phyloP scores from a whole-genome alignment of 2,113 vertebrate species.

The Dipodomys merriami region DNA sequence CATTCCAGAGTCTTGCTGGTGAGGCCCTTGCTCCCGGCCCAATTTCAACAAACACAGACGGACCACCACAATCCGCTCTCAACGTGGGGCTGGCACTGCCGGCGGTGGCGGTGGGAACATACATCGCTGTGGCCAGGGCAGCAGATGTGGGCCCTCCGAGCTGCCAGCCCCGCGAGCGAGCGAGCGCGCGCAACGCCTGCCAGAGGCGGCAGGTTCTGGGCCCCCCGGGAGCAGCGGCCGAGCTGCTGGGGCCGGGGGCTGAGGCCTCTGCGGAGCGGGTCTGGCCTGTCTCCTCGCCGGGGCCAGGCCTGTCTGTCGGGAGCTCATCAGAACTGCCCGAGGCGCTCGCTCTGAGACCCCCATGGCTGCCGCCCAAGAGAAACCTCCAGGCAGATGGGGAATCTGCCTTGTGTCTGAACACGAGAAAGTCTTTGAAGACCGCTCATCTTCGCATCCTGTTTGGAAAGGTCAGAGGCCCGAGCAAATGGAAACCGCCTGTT shows the following conservation, averaged over 20 bases:
- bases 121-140: slow-evolving; percentile 81
- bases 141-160: slow-evolving; percentile 85
- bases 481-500: slow-evolving; percentile 24
- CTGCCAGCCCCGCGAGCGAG: slow-evolving; percentile 64
- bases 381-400: slow-evolving; percentile 62
- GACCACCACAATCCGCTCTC: slow-evolving; percentile 88
- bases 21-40: slow-evolving; percentile 86
- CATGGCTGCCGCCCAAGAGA: slow-evolving; percentile 43
- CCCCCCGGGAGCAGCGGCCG: background rate
- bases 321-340: background rate
- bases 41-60: slow-evolving; percentile 89
- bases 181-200: slow-evolving; percentile 34
- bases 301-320: background rate
- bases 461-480: slow-evolving; percentile 15
- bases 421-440: slow-evolving; percentile 54
- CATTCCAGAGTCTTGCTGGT: slow-evolving; percentile 88
- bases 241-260: background rate
- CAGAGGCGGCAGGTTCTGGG: slow-evolving; percentile 72
- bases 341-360: background rate
- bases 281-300: slow-evolving; percentile 34
- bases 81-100: slow-evolving; percentile 86
- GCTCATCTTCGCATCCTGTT: slow-evolving; percentile 56
- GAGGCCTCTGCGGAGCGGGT: slow-evolving; percentile 31
- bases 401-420: slow-evolving; percentile 7
- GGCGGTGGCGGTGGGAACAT: slow-evolving; percentile 82